Evolutionary conservation across 2,113 vertebrate genomes (phyloP).

Genomic region (Prionailurus viverrinus): DNA sequence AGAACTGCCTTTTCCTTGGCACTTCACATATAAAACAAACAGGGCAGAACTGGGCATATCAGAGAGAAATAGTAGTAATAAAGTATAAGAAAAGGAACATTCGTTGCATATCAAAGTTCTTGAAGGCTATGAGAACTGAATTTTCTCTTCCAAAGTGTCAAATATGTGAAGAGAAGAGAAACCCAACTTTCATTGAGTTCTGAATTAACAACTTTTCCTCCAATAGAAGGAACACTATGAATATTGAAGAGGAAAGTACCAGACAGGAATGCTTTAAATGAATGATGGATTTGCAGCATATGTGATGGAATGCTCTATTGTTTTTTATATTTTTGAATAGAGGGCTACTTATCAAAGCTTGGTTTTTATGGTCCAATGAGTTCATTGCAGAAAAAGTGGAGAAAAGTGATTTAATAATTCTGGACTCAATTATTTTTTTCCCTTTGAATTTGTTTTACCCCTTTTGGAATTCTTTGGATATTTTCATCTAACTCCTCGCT

Average conservation of each 20-base stretch:
- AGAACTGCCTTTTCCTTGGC: not conserved
- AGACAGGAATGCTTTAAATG: not conserved
- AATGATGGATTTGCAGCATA: not conserved
- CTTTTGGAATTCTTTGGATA: conserved; percentile 40
- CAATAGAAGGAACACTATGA: not conserved
- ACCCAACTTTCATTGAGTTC: not conserved
- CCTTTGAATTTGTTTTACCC: conserved; percentile 11
- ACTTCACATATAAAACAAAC: not conserved
- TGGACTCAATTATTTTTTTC: not conserved
- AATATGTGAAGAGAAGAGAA: not conserved
- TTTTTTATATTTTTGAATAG: conserved; percentile 17
- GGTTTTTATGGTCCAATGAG: not conserved
- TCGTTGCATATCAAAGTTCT: not conserved
- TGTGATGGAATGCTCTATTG: not conserved
- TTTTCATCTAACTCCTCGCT: not conserved
- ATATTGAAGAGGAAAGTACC: not conserved
- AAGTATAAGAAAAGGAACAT: not conserved
- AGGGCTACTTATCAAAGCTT: not conserved
- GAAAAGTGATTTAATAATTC: not conserved
- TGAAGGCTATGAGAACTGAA: not conserved
- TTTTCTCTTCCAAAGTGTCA: not conserved
- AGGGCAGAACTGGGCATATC: not conserved
- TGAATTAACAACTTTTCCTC: not conserved
- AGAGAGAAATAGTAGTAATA: not conserved
- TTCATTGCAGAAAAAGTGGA: not conserved